These are phyloP conservation scores for Pachypeltis micranthus DNA, from an alignment of 1,140 invertebrate genomes.

Conservation along the genomic window DNA sequence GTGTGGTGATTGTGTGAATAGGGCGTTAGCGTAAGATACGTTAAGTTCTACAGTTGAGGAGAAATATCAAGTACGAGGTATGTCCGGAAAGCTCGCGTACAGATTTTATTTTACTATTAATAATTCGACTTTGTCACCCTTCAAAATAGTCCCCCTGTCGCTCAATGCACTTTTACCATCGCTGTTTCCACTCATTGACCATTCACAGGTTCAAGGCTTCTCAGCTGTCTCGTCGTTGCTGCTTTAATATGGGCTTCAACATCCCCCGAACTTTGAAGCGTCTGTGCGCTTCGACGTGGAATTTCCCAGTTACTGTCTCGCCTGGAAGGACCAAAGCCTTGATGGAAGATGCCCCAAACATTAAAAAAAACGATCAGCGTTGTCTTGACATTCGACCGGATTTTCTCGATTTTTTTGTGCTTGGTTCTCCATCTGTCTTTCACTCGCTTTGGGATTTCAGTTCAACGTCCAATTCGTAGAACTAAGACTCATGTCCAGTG, in stretches of 20 bases:
- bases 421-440: background rate
- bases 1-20: too few species aligned
- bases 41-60: too few species aligned
- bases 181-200: background rate
- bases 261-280: background rate
- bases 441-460: background rate
- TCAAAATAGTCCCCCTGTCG: background rate
- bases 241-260: too few species aligned
- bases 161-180: too few species aligned
- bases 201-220: background rate
- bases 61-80: background rate
- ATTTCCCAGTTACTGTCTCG: too few species aligned
- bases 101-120: background rate
- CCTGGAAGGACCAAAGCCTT: too few species aligned
- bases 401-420: background rate
- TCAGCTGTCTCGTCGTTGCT: background rate
- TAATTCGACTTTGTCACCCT: background rate
- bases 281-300: background rate
- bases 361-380: background rate
- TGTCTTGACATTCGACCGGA: background rate
- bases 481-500: too few species aligned
- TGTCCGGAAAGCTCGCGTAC: background rate
- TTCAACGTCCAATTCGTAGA: background rate
- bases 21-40: too few species aligned
- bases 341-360: too few species aligned